These are phyloP conservation scores for Melanotaenia parkinsoni DNA, from an alignment of 2,797 vertebrate species.

Conservation along the genomic window DNA sequence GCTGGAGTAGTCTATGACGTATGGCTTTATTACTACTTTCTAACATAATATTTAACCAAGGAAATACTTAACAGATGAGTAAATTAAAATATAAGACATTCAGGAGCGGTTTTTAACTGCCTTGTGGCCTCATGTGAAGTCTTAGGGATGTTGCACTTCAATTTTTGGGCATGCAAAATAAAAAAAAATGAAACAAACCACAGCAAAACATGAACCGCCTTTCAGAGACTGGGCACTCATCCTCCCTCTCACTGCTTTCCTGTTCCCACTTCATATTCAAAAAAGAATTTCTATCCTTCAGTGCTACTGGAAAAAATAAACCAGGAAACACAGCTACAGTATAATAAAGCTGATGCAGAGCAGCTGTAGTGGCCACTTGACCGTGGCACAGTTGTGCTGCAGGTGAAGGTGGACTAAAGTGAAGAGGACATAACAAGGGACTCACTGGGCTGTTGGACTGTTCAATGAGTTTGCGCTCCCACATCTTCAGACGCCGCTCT, in stretches of 20 bases:
- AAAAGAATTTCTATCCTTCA: no score
- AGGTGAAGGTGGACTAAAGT: conserved; percentile 39
- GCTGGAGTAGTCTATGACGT: not conserved
- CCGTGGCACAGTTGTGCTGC: conserved; percentile 4
- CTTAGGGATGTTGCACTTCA: not conserved
- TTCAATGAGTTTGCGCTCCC: conserved; percentile 96
- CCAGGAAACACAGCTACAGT: not conserved
- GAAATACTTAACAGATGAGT: not conserved
- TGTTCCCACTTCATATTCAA: no score
- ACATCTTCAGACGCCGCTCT: conserved; percentile 94
- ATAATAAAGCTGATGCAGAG: not conserved
- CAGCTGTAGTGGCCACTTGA: conserved; percentile 16
- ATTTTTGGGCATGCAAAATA: conserved; percentile 14
- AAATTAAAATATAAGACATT: not conserved
- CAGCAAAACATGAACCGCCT: not conserved
- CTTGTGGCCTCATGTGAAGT: not conserved
- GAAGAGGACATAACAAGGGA: conserved; percentile 51
- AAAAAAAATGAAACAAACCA: not conserved
- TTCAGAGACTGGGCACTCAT: not conserved
- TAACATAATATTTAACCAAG: not conserved
- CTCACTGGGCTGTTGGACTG: conserved; percentile 97
- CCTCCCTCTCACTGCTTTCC: no score
- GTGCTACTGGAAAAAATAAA: not conserved
- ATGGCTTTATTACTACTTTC: not conserved
- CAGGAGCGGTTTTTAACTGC: not conserved